Evolutionary conservation across 2,888 invertebrate genomes (phyloP).

Genomic region (Odontocerum albicorne): DNA sequence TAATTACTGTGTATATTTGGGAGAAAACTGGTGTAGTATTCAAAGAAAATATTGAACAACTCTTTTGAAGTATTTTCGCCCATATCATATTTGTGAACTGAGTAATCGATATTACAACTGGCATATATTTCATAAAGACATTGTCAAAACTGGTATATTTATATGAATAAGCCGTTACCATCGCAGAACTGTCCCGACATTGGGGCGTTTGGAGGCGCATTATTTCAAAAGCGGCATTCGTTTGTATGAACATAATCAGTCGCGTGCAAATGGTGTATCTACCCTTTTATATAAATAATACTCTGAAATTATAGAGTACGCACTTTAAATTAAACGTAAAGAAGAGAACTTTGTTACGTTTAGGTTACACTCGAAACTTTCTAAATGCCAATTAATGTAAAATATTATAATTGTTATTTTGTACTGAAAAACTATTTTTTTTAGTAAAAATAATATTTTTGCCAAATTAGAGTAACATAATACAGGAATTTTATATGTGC

Average conservation of each 20-base stretch:
- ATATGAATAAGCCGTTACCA: too few relatives aligned
- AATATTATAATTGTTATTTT: background rate
- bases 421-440: background rate
- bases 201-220: conserved; percentile 14
- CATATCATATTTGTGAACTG: conserved; percentile 25
- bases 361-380: too few relatives aligned
- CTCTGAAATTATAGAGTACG: conserved; percentile 20
- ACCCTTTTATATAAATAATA: conserved; percentile 27
- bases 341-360: too few relatives aligned
- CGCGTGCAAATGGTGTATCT: conserved; percentile 30
- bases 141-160: conserved; percentile 32
- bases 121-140: conserved; percentile 14
- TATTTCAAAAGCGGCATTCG: conserved; percentile 15
- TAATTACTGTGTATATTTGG: too few relatives aligned
- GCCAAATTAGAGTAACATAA: conserved; percentile 22
- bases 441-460: conserved; percentile 1
- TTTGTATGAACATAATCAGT: conserved; percentile 20
- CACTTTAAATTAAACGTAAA: too few relatives aligned
- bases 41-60: too few relatives aligned
- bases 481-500: conserved; percentile 33
- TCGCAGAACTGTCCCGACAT: conserved; percentile 5
- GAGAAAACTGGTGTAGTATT: too few relatives aligned
- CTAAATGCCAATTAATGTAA: background rate
- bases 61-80: too few relatives aligned
- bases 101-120: conserved; percentile 57